A percentile compares a stretch with the other conserved stretches of the same genome.
phyloP scores from a whole-genome alignment of 2,797 vertebrate genomes.

The Urocyon cinereoargenteus region DNA sequence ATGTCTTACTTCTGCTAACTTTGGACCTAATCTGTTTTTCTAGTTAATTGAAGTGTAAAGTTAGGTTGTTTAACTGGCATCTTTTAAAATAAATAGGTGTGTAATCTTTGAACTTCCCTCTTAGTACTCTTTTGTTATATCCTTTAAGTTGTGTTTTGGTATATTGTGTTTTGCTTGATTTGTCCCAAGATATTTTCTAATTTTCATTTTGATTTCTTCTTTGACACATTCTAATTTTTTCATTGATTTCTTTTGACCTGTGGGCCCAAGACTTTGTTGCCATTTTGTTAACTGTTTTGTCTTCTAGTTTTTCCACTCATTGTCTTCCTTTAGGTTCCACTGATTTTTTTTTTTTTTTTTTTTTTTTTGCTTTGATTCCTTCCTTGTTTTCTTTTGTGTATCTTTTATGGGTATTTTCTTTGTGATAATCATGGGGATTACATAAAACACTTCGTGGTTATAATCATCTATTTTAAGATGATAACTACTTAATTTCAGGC shows the following conservation, averaged over 20 bases:
- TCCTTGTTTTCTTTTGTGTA: background rate
- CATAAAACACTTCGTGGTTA: background rate
- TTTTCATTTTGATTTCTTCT: background rate
- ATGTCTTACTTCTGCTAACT: background rate
- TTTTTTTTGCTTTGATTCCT: background rate
- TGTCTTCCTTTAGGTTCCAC: background rate
- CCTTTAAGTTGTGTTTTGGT: background rate
- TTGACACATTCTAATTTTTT: background rate
- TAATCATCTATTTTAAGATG: background rate
- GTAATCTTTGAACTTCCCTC: background rate
- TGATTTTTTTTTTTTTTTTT: background rate
- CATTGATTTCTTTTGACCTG: background rate
- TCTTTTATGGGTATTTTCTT: background rate
- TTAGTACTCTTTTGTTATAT: background rate
- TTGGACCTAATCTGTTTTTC: background rate
- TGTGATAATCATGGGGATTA: background rate
- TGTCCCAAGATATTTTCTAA: background rate
- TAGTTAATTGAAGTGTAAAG: background rate
- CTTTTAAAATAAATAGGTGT: background rate
- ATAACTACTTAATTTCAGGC: background rate
- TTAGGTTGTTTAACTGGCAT: background rate
- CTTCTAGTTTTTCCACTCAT: background rate
- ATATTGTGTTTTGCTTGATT: background rate
- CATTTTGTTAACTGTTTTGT: background rate
- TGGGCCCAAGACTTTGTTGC: background rate